Evolutionary conservation across 2,113 vertebrate genomes (phyloP).

Genomic region (Etheostoma cragini): DNA sequence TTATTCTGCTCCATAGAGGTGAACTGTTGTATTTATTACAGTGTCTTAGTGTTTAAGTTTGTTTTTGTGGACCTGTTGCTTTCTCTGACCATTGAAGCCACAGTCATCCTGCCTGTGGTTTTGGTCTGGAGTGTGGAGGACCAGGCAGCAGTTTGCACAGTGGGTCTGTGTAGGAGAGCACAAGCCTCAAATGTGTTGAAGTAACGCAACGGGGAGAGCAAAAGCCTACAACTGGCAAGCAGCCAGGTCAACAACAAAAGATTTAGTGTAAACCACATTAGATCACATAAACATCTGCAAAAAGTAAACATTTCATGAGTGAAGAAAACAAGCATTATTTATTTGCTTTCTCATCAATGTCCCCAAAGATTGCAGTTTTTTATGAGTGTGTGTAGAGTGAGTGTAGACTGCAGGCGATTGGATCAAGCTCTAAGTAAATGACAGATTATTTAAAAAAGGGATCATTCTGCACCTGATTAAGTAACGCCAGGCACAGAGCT

Average conservation of each 20-base stretch:
- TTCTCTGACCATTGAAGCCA: conserved; percentile 72
- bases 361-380: neutral
- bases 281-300: conserved; percentile 42
- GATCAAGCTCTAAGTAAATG: too few relatives aligned
- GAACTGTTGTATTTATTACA: conserved; percentile 33
- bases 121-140: conserved; percentile 64
- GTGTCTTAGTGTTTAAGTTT: conserved; percentile 46
- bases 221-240: conserved; percentile 32
- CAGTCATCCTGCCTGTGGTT: conserved; percentile 82
- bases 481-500: too few relatives aligned
- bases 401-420: too few relatives aligned
- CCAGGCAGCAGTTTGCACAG: conserved; percentile 61
- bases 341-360: conserved; percentile 25
- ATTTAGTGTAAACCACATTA: conserved; percentile 37
- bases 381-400: too few relatives aligned
- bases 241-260: conserved; percentile 14
- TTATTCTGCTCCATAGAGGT: conserved; percentile 34
- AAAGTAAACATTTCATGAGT: conserved; percentile 37
- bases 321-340: conserved; percentile 29
- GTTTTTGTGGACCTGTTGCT: conserved; percentile 64
- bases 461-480: too few relatives aligned
- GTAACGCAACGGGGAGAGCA: conserved; percentile 21
- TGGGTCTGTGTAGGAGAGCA: conserved; percentile 31
- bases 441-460: too few relatives aligned
- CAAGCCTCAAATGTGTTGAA: conserved; percentile 39